These are phyloP conservation scores for Lepidurus packardi DNA, from an alignment of 1,140 invertebrate species.

Conservation along the genomic window DNA sequence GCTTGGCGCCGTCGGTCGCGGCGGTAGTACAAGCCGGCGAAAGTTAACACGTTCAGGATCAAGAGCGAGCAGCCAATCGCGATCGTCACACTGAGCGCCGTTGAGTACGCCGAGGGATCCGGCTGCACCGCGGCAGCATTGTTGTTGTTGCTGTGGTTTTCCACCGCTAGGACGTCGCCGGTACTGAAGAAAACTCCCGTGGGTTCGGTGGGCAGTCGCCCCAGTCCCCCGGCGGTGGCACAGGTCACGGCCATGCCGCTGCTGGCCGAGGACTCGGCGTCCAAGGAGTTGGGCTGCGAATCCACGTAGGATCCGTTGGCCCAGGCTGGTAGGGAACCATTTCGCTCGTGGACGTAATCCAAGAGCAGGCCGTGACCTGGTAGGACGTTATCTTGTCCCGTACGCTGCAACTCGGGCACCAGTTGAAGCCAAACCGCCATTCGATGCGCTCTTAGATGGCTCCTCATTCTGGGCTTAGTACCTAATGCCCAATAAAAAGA, in stretches of 20 bases:
- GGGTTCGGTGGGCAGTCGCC: neutral
- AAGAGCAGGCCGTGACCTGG: slow-evolving; percentile 56
- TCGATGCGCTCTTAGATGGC: slow-evolving; percentile 89
- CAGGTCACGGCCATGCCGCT: neutral
- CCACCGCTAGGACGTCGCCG: neutral
- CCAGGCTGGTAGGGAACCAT: slow-evolving; percentile 29
- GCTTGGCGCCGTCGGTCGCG: slow-evolving; percentile 54
- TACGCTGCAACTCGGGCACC: slow-evolving; percentile 83
- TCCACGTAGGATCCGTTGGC: slow-evolving; percentile 33
- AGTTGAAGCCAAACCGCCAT: slow-evolving; percentile 88
- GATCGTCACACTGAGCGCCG: slow-evolving; percentile 84
- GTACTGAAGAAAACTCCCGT: neutral
- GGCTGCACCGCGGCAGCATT: slow-evolving; percentile 58
- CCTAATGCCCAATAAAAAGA: slow-evolving; percentile 49
- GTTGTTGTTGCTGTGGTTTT: neutral
- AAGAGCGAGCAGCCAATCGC: slow-evolving; percentile 84
- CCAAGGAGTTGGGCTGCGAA: neutral
- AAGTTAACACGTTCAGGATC: slow-evolving; percentile 85
- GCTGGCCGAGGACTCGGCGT: neutral
- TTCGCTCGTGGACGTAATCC: slow-evolving; percentile 15
- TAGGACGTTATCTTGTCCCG: slow-evolving; percentile 79
- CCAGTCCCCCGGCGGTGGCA: neutral
- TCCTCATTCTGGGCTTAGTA: slow-evolving; percentile 81
- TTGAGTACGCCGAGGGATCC: slow-evolving; percentile 70
- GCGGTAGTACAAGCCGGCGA: slow-evolving; percentile 89